Percentiles rank a stretch among this genome's conserved stretches.
phyloP scores from a whole-genome alignment of 2,113 vertebrate species.

The Ceyx melanurus region DNA sequence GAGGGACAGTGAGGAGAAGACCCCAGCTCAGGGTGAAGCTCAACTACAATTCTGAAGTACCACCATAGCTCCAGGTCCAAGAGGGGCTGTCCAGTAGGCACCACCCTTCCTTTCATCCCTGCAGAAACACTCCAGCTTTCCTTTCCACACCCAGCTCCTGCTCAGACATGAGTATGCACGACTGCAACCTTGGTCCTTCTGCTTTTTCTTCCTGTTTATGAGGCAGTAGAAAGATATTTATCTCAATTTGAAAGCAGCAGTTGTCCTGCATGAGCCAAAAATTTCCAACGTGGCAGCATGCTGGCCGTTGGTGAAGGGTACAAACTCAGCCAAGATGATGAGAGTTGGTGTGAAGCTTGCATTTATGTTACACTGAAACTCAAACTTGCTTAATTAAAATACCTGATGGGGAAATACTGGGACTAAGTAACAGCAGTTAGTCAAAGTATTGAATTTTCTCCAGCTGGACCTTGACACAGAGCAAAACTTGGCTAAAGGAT shows the following conservation, averaged over 20 bases:
- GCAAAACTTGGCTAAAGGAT: neutral
- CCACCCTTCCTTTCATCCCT: neutral
- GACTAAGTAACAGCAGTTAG: neutral
- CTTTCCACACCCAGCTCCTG: neutral
- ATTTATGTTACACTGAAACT: neutral
- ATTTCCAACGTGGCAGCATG: neutral
- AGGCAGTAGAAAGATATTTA: neutral
- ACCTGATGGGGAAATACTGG: neutral
- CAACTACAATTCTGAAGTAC: accelerated
- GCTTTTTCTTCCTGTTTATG: neutral
- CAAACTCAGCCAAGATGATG: neutral
- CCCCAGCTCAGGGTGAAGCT: neutral
- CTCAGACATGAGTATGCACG: neutral
- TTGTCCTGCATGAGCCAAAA: accelerated
- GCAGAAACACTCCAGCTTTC: neutral
- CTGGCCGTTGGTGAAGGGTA: neutral
- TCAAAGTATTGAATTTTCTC: neutral
- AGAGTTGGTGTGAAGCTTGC: neutral
- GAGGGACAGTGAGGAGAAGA: neutral
- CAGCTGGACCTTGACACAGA: neutral
- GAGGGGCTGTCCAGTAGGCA: neutral
- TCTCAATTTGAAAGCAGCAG: neutral
- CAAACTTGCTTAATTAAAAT: neutral
- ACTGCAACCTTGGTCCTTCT: neutral
- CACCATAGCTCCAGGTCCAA: neutral